Percentiles rank a stretch among this genome's conserved stretches.
Evolutionary conservation across 2,797 vertebrate species (phyloP).

Genomic region (Hirundo rustica): DNA sequence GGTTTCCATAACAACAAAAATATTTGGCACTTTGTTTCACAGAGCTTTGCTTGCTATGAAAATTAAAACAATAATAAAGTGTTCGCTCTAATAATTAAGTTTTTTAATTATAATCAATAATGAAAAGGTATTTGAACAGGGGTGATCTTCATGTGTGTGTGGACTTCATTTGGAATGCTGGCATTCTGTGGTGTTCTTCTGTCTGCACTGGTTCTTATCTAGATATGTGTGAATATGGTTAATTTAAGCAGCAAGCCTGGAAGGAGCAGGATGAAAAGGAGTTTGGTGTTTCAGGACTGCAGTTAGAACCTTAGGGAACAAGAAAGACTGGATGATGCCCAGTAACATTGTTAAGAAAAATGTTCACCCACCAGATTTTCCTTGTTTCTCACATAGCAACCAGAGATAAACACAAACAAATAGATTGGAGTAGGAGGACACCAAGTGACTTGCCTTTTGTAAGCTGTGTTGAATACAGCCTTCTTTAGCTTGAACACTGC

Average conservation of each 20-base stretch:
- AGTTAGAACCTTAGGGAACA: conserved; percentile 4
- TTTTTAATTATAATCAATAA: background rate
- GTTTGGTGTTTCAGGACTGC: conserved; percentile 15
- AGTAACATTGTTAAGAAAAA: conserved; percentile 49
- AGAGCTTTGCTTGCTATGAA: conserved; percentile 1
- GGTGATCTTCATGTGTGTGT: background rate
- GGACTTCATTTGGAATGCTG: background rate
- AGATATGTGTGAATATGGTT: background rate
- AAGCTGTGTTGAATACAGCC: conserved; percentile 28
- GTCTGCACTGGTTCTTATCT: background rate
- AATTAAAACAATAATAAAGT: background rate
- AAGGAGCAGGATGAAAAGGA: conserved; percentile 1
- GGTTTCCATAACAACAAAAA: conserved; percentile 53
- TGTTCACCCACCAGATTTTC: conserved; percentile 57
- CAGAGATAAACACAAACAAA: conserved; percentile 74
- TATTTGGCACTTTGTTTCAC: conserved; percentile 20
- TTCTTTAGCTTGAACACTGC: conserved; percentile 33
- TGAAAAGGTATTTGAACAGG: background rate
- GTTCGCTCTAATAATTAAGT: background rate
- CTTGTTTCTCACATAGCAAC: conserved; percentile 72
- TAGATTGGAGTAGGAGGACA: conserved; percentile 56
- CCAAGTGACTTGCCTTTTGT: conserved; percentile 61
- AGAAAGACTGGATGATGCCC: conserved; percentile 35
- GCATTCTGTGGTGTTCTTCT: background rate
- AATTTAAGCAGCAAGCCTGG: background rate